These are phyloP conservation scores for Geothlypis trichas DNA, from an alignment of 2,113 vertebrate species.

Conservation along the genomic window DNA sequence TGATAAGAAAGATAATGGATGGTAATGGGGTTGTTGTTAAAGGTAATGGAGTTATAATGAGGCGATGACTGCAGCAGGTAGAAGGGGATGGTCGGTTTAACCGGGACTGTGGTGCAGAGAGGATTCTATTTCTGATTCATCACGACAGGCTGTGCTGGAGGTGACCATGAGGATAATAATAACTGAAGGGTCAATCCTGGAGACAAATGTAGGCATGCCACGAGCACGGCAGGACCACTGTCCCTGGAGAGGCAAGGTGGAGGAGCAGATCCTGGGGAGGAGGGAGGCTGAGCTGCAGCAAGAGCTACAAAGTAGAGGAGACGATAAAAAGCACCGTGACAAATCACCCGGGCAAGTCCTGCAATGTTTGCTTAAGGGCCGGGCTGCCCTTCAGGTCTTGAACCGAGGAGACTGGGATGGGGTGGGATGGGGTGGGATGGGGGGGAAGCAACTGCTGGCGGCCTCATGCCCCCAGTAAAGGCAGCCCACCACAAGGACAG, in stretches of 20 bases:
- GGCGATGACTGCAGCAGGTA: slow-evolving; percentile 24
- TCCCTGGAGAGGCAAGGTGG: not conserved
- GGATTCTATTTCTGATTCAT: slow-evolving; percentile 4
- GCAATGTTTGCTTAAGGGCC: not conserved
- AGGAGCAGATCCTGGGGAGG: not conserved
- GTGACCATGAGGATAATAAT: slow-evolving; percentile 25
- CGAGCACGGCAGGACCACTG: not conserved
- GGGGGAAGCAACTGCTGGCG: not conserved
- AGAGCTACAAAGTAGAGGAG: not conserved
- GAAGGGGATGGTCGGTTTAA: slow-evolving; percentile 53
- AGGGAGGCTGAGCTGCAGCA: not conserved
- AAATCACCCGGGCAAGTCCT: not conserved
- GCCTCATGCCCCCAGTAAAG: not conserved
- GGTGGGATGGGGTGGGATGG: too few relatives aligned
- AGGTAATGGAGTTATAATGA: slow-evolving; percentile 78
- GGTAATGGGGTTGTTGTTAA: slow-evolving; percentile 66
- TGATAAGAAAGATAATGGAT: slow-evolving; percentile 69
- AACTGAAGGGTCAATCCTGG: slow-evolving; percentile 26
- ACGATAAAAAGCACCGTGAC: not conserved
- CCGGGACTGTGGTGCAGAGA: slow-evolving; percentile 5
- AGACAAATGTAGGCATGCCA: slow-evolving; percentile 11
- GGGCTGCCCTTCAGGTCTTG: not conserved
- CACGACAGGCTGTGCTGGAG: not conserved
- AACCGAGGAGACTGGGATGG: not conserved
- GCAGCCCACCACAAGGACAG: not conserved